Evolutionary conservation across 2,113 vertebrate species (phyloP).

Genomic region (Anoura caudifer): DNA sequence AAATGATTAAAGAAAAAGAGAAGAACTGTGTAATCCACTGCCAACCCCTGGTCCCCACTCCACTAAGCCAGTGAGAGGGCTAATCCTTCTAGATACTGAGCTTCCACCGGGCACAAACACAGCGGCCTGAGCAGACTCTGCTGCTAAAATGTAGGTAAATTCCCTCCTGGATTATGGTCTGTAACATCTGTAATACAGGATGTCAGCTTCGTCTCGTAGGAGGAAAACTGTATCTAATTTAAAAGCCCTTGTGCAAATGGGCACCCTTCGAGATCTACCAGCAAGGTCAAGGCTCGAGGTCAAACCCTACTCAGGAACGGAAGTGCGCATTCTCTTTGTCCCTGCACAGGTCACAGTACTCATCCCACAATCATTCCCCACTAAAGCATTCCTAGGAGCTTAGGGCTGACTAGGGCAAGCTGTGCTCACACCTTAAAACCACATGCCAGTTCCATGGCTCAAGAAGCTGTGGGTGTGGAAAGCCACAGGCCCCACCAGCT

Average conservation of each 20-base stretch:
- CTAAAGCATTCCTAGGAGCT: not conserved
- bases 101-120: not conserved
- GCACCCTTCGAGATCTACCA: no score
- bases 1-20: not conserved
- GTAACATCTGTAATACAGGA: accelerated
- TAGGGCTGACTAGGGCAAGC: not conserved
- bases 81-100: not conserved
- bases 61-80: not conserved
- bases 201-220: no score
- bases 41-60: no score
- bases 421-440: not conserved
- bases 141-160: no score
- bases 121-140: not conserved
- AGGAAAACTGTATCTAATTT: not conserved
- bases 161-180: not conserved
- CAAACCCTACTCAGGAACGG: not conserved
- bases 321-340: not conserved
- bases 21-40: not conserved
- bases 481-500: no score
- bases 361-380: no score
- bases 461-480: accelerated
- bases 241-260: not conserved
- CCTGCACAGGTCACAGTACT: not conserved
- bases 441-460: not conserved
- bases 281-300: not conserved